Evolutionary conservation across 2,113 vertebrate species (phyloP), one percentile per base, ranked within the genome.

Genomic region (Hippocampus abdominalis): DNA sequence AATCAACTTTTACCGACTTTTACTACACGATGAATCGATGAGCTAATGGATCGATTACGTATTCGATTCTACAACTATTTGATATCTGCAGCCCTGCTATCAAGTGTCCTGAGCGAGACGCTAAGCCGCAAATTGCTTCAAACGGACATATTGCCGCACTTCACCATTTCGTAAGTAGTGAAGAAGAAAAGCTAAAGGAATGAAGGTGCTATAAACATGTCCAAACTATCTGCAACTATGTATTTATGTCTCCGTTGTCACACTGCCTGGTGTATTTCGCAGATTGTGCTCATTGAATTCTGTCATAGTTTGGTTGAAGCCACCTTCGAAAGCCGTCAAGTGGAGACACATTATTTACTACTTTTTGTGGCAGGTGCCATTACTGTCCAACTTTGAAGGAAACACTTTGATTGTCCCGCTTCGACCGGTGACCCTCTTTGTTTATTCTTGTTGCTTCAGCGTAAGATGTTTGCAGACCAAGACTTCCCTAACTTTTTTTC

Each of bases 321-420:
- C 44, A 66, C 63, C 49, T 32, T 68, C 66, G 66, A 27, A 71
- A 75, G 29, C 48, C 48, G 48, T 29, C 32, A 32, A 68, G 69
- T 64, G 18, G 44, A 10, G 70, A 0, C 29, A 16, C 46, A 65
- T 62, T 72, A 66, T 71, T 75, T 61, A 18, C 49, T 51, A 61
- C 16, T 75, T n/a, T 73, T 68, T 76, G 62, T 4, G 42, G 39
- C 59, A 27, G 13, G 13, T 11, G 42, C 10, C 6, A 18, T 77
- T 71, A 68, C 39, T 75, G 1, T 62, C 74, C 75, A 11, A 65
- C 66, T 76, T 76, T 72, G 68, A 80, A 69, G 49, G 66, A 72
- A 74, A 68, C 29, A 44, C 25, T 25, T 51, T 15, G 49, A 46
- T 59, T 71, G 83, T 81, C 73, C 66, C 13, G 15, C 44, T 44